Conservation (phyloP, 2,888 invertebrate genomes). For the Caprella mutica region DNA sequence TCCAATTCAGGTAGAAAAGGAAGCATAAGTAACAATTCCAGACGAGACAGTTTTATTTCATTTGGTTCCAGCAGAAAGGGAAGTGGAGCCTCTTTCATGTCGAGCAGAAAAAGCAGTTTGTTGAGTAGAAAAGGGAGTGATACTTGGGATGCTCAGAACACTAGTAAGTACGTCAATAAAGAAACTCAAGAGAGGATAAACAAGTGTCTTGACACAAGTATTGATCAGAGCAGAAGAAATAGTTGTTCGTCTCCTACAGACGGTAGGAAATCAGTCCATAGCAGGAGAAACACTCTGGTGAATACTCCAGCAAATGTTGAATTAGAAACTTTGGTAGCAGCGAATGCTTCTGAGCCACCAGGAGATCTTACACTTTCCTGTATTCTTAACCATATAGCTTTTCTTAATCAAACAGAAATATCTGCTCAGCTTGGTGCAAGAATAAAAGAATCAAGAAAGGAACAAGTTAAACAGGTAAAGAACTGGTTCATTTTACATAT, state of each 20-base stretch:
- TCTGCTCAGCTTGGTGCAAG: conserved; percentile 44
- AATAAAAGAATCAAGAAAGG: conserved; percentile 36
- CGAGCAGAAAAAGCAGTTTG: conserved; percentile 12
- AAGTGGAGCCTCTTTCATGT: conserved; percentile 5
- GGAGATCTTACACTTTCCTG: conserved; percentile 44
- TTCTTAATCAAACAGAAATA: conserved; percentile 45
- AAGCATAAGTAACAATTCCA: background rate
- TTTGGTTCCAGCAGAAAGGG: conserved; percentile 11
- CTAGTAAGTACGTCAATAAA: background rate
- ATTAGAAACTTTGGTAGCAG: conserved; percentile 38
- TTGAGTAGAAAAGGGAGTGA: conserved; percentile 13
- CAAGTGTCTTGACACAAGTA: background rate
- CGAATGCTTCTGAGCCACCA: conserved; percentile 37
- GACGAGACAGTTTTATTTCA: background rate
- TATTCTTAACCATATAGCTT: conserved; percentile 48
- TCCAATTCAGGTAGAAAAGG: conserved; percentile 7
- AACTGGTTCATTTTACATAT: too few relatives aligned
- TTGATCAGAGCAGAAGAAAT: background rate
- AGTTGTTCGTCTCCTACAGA: background rate
- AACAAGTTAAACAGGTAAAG: conserved; percentile 36
- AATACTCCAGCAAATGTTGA: conserved; percentile 5
- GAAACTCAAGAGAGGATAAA: conserved; percentile 10
- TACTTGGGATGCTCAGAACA: background rate
- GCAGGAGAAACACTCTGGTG: conserved; percentile 18
- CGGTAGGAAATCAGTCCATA: background rate